These are phyloP conservation scores for Panzeria rudis DNA, from an alignment of 2,888 invertebrate species.

Conservation along the genomic window DNA sequence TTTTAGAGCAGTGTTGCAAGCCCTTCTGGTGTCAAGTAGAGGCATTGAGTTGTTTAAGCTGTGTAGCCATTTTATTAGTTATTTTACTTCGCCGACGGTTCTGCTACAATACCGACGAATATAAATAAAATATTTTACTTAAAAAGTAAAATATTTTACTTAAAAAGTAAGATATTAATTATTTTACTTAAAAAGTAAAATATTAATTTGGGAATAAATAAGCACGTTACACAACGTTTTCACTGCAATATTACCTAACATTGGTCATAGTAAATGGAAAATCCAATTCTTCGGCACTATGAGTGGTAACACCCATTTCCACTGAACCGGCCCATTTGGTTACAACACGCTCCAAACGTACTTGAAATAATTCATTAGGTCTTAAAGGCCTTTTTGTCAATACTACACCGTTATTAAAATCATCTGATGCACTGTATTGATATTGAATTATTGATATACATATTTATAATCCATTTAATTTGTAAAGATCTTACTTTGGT, in stretches of 20 bases:
- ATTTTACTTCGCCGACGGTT: too few relatives aligned
- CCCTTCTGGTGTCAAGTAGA: too few relatives aligned
- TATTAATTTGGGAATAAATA: too few relatives aligned
- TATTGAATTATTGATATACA: neutral
- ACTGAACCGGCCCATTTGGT: slow-evolving; percentile 98
- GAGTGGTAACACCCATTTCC: slow-evolving; percentile 96
- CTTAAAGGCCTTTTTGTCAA: slow-evolving; percentile 93
- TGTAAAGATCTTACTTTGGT: slow-evolving; percentile 89
- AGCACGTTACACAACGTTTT: neutral
- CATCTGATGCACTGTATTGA: slow-evolving; percentile 90
- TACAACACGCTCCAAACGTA: slow-evolving; percentile 94
- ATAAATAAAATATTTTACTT: too few relatives aligned
- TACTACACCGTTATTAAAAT: slow-evolving; percentile 97
- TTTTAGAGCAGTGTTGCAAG: too few relatives aligned
- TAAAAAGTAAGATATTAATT: too few relatives aligned
- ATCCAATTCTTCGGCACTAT: slow-evolving; percentile 93
- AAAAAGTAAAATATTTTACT: too few relatives aligned
- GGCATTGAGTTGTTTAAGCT: too few relatives aligned
- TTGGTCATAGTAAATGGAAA: slow-evolving; percentile 98
- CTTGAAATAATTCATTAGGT: slow-evolving; percentile 96
- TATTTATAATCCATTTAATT: neutral
- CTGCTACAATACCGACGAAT: too few relatives aligned
- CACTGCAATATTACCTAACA: slow-evolving; percentile 86
- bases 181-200: too few relatives aligned
- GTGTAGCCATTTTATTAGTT: too few relatives aligned